Conservation (phyloP, 2,888 invertebrate species). For the Chouioia cunea region DNA sequence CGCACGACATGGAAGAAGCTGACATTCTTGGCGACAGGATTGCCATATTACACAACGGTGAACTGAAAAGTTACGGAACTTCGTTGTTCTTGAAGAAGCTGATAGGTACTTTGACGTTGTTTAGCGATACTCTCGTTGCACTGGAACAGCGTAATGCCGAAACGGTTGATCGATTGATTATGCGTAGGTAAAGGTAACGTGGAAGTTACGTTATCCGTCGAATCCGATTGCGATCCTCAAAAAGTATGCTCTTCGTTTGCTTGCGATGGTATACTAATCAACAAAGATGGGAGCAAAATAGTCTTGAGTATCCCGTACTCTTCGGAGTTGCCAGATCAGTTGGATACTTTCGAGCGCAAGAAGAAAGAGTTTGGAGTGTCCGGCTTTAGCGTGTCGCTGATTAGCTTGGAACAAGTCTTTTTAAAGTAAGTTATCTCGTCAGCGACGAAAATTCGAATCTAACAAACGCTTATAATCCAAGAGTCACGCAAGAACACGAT, state of each 20-base stretch:
- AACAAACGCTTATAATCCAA: not conserved
- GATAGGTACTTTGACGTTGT: slow-evolving; percentile 63
- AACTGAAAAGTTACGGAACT: slow-evolving; percentile 81
- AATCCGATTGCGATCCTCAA: slow-evolving; percentile 52
- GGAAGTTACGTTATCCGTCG: slow-evolving; percentile 54
- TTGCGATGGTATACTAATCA: slow-evolving; percentile 63
- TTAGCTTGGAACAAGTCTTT: slow-evolving; percentile 93
- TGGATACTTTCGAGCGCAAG: slow-evolving; percentile 74
- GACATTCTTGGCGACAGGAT: slow-evolving; percentile 90
- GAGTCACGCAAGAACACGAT: slow-evolving; percentile 49
- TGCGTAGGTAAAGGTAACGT: slow-evolving; percentile 51
- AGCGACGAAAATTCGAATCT: not conserved
- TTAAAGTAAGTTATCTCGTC: slow-evolving; percentile 71
- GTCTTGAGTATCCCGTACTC: slow-evolving; percentile 72
- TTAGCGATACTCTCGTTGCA: not conserved
- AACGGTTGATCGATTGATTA: not conserved
- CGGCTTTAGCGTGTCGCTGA: slow-evolving; percentile 84
- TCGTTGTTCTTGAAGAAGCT: slow-evolving; percentile 82
- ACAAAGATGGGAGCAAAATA: slow-evolving; percentile 68
- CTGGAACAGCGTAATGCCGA: too few species aligned
- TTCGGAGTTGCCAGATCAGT: slow-evolving; percentile 72
- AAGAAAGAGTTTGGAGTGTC: slow-evolving; percentile 74
- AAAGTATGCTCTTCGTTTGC: slow-evolving; percentile 64
- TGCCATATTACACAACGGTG: slow-evolving; percentile 83
- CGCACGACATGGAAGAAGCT: slow-evolving; percentile 95